Base-by-base conservation (phyloP, 2,888 invertebrate genomes). In the Mesorhabditis sp. region DNA sequence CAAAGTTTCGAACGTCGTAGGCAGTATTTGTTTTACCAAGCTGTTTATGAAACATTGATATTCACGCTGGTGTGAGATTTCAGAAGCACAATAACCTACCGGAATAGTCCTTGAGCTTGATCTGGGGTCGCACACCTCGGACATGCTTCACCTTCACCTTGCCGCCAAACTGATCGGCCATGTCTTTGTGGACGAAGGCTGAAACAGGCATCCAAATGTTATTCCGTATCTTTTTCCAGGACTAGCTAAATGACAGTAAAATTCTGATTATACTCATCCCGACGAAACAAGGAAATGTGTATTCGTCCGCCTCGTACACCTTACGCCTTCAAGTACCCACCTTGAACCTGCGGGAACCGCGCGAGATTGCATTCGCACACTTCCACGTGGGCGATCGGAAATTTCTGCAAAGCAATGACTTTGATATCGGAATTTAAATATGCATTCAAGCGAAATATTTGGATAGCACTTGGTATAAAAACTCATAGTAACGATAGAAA, bases 351-450 rank as follows among this genome's bases (percentile, higher is more conserved):
- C n/a, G 78, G 78, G 74, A 78, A 78, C 5, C 94, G 92, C 72
- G 94, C 94, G 89, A 97, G 94, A 89, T 97, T 97, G 88, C 97
- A 98, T 67, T 95, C 95, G 86, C 97, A 98, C 5, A 97, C 95
- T 89, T 95, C 94, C 62, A 98, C 88, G 71, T 93, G 90, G 0
- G 95, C 97, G 86, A 91, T 92, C 0, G 95, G 92, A 87, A 94
- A 97, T 71, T 91, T 91, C 88, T 89, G 82, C 67, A 82, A 82
- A 65, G 62, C 71, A 67, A 66, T 64, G 50, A 5, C 6, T 44
- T 28, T 28, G 28, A 28, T 28, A 28, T 28, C 1, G 28, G 28
- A 28, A 28, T 28, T 28, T 28, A 28, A 28, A 28, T 28, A 28
- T 28, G 28, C 28, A 28, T 28, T 28, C 28, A 28, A 28, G 28